phyloP scores from a whole-genome alignment of 1,140 invertebrate species.

The Cydia fagiglandana region DNA sequence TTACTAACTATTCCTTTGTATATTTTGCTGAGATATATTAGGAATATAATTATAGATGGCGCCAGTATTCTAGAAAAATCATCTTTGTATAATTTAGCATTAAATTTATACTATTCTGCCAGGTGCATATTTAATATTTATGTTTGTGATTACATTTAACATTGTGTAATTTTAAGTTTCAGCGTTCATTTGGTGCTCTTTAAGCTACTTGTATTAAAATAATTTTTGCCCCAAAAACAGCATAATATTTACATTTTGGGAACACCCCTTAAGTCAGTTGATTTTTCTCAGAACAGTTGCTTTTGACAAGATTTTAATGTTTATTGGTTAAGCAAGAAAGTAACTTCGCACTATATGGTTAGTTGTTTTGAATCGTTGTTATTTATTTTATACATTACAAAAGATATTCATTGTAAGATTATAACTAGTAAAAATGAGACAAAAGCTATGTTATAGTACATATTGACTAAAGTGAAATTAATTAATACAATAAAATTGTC shows the following conservation, averaged over 20 bases:
- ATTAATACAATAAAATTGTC: not conserved
- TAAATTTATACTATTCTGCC: conserved; percentile 21
- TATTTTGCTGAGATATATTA: not conserved
- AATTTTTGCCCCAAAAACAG: not conserved
- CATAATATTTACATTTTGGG: no score
- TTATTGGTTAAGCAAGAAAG: not conserved
- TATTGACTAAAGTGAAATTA: not conserved
- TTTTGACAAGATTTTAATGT: no score
- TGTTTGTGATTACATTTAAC: not conserved
- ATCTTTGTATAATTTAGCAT: not conserved
- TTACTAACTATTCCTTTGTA: no score
- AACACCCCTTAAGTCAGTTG: no score
- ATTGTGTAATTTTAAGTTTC: not conserved
- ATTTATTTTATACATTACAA: not conserved
- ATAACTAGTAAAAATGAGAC: not conserved
- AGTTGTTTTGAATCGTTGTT: not conserved
- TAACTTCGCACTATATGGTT: not conserved
- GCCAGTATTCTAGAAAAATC: not conserved
- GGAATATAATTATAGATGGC: not conserved
- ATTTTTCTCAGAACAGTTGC: not conserved
- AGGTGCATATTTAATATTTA: conserved; percentile 10
- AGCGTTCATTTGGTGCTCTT: not conserved
- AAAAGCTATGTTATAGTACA: not conserved
- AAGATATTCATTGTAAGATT: not conserved
- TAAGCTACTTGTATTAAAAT: not conserved